A percentile compares a stretch with the other conserved stretches of the same genome.
Conservation (phyloP, 2,888 invertebrate genomes). For the Crioceris asparagi region DNA sequence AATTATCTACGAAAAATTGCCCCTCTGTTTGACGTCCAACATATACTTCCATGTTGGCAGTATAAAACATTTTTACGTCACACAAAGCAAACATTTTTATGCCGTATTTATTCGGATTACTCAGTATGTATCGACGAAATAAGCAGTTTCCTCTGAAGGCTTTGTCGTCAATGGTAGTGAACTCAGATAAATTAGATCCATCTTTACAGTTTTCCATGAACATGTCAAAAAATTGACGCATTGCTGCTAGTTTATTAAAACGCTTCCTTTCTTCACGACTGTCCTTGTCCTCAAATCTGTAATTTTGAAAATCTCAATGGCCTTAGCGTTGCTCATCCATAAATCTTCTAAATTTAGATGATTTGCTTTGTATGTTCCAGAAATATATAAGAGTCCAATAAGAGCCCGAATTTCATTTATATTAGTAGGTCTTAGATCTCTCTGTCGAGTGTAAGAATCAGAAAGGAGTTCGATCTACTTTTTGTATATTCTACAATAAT, state of each 20-base stretch:
- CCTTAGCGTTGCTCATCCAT: neutral
- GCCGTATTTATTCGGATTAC: constrained; percentile 25
- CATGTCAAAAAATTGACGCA: constrained; percentile 22
- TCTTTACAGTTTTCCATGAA: constrained; percentile 26
- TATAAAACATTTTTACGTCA: constrained; percentile 15
- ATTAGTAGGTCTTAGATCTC: no score
- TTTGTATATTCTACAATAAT: no score
- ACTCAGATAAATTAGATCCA: constrained; percentile 6
- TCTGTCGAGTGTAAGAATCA: no score
- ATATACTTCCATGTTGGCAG: neutral
- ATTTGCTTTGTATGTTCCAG: neutral
- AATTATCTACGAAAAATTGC: neutral
- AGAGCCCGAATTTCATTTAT: neutral
- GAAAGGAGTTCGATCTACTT: no score
- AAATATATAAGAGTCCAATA: neutral
- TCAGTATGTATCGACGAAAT: constrained; percentile 26
- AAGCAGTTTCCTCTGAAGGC: constrained; percentile 22
- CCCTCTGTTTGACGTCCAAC: neutral
- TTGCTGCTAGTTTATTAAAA: constrained; percentile 18
- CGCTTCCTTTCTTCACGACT: constrained; percentile 13
- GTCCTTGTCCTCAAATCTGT: constrained; percentile 20
- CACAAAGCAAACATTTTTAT: constrained; percentile 23
- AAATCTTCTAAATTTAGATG: neutral
- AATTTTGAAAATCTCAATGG: constrained; percentile 13
- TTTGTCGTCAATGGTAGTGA: neutral